phyloP scores from a whole-genome alignment of 2,888 invertebrate species.

The Pelosia muscerda region DNA sequence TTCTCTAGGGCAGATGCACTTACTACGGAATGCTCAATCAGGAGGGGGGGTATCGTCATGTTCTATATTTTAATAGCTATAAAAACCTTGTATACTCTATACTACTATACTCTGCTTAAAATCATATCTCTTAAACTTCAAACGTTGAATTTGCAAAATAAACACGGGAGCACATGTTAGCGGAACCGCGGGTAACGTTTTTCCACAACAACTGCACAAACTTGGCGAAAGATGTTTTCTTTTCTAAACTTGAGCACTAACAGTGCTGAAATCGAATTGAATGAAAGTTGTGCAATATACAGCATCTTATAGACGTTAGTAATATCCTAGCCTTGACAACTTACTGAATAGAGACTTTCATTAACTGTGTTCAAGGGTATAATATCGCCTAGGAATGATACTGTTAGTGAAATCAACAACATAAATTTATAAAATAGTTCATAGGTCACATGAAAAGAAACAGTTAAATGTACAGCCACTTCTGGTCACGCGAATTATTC shows the following conservation, averaged over 20 bases:
- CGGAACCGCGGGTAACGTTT: not conserved
- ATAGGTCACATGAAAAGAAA: not conserved
- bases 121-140: not conserved
- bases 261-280: not conserved
- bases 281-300: not conserved
- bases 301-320: not conserved
- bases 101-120: not conserved
- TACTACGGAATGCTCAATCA: no score
- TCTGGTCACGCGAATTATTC: not conserved
- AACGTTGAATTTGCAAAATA: not conserved
- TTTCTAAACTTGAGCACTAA: constrained; percentile 1
- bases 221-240: not conserved
- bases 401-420: not conserved
- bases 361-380: not conserved
- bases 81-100: not conserved
- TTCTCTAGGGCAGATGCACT: no score
- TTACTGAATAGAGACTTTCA: not conserved
- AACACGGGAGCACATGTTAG: not conserved
- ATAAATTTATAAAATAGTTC: not conserved
- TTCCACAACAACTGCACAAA: constrained; percentile 4
- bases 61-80: no score
- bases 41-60: no score
- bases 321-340: not conserved
- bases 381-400: not conserved
- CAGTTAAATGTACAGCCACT: not conserved